A percentile compares a stretch with the other conserved stretches of the same genome.
These are phyloP conservation scores for Ctenodactylus gundi DNA, from an alignment of 2,113 vertebrate species.

Conservation along the genomic window DNA sequence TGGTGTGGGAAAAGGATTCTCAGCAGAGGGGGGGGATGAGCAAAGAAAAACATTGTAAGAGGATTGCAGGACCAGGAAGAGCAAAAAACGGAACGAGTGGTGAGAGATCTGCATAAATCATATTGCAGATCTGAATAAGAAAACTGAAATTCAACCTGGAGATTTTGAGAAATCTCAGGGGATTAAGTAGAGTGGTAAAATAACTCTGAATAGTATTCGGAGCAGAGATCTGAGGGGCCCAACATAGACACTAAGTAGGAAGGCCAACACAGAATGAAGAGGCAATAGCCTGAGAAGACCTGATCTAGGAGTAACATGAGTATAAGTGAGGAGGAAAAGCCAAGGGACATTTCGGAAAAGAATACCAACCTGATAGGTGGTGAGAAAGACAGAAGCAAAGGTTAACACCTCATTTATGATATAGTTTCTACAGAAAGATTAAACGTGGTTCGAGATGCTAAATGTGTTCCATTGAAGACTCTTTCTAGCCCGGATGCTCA, in stretches of 20 bases:
- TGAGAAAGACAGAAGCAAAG: background rate
- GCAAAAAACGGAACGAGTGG: background rate
- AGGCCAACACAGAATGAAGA: background rate
- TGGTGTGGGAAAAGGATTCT: background rate
- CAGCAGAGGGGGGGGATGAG: background rate
- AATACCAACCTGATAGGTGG: background rate
- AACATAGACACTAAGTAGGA: background rate
- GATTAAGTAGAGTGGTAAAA: background rate
- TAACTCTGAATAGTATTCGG: too few relatives aligned
- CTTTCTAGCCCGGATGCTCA: background rate
- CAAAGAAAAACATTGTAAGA: background rate
- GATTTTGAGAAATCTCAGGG: background rate
- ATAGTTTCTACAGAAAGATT: background rate
- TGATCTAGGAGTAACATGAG: background rate
- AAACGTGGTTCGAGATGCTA: background rate
- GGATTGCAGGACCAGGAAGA: rapidly evolving
- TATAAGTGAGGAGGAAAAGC: background rate
- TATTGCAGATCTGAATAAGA: background rate
- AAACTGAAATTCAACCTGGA: background rate
- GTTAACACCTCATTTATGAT: background rate
- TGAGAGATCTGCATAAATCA: background rate
- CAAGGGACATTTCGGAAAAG: background rate
- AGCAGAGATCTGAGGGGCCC: background rate
- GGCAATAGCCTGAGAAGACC: background rate
- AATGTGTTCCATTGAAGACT: background rate